These are phyloP conservation scores for Eupeodes corollae DNA, from an alignment of 1,140 invertebrate genomes.

Conservation along the genomic window DNA sequence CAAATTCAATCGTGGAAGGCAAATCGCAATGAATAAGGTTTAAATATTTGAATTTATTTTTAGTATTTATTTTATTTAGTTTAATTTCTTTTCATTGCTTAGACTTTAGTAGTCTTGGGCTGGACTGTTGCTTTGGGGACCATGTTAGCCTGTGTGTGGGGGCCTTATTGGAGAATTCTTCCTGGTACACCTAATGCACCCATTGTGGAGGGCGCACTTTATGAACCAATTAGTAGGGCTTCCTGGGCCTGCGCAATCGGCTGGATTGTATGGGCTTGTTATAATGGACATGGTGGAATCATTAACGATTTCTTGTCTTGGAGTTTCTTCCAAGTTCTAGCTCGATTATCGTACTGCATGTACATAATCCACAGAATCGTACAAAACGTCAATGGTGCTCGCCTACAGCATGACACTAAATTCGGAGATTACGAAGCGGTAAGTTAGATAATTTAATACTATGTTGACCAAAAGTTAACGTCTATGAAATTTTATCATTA, in stretches of 20 bases:
- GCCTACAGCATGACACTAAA: constrained; percentile 8
- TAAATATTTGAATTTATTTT: too few species aligned
- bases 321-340: constrained; percentile 51
- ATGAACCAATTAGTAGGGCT: constrained; percentile 51
- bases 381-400: constrained; percentile 22
- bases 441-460: background rate
- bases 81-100: background rate
- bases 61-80: too few species aligned
- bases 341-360: constrained; percentile 57
- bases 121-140: constrained; percentile 38
- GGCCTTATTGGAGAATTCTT: constrained; percentile 45
- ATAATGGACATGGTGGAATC: constrained; percentile 55
- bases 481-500: too few species aligned
- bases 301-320: constrained; percentile 50
- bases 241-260: constrained; percentile 54
- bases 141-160: constrained; percentile 40
- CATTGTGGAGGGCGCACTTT: constrained; percentile 52
- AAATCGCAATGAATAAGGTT: constrained; percentile 26
- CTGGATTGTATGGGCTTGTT: constrained; percentile 60
- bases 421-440: constrained; percentile 16
- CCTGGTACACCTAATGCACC: constrained; percentile 43
- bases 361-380: constrained; percentile 51
- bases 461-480: too few species aligned
- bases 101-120: constrained; percentile 20
- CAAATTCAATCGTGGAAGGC: constrained; percentile 27